Conservation (phyloP, 1,140 invertebrate species). For the Heliconius hermathena region DNA sequence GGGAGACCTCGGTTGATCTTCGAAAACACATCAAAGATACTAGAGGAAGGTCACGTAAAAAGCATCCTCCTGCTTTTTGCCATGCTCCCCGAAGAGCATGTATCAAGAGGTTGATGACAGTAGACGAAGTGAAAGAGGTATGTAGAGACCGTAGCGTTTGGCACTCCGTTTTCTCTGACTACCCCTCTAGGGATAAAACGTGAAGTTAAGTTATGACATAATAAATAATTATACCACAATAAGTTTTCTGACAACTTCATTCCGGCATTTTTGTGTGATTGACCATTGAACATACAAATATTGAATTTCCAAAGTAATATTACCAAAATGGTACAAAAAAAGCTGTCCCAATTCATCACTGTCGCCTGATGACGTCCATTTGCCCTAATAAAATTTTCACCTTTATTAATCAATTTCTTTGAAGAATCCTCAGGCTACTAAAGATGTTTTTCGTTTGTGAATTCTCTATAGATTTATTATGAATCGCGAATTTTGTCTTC, state of each 20-base stretch:
- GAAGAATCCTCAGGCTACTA: constrained; percentile 39
- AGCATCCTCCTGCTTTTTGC: no score
- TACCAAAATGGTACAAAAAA: constrained; percentile 2
- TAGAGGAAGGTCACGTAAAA: no score
- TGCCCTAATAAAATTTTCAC: constrained; percentile 40
- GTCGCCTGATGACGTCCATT: constrained; percentile 17
- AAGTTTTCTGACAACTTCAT: background rate
- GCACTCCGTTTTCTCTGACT: no score
- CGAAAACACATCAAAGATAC: no score
- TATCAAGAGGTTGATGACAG: no score
- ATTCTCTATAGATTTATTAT: constrained; percentile 12
- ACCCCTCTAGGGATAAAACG: no score
- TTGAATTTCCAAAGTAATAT: background rate
- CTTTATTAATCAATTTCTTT: constrained; percentile 47
- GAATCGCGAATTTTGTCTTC: background rate
- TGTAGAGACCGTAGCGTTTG: no score
- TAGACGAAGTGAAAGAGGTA: no score
- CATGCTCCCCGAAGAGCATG: no score
- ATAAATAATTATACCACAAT: no score
- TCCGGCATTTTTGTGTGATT: background rate
- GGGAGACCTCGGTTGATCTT: no score
- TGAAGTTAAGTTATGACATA: no score
- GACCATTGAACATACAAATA: background rate
- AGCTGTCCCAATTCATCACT: constrained; percentile 18
- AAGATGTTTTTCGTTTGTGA: constrained; percentile 36